Conservation (phyloP, 2,797 vertebrate species). For the Knipowitschia caucasica region DNA sequence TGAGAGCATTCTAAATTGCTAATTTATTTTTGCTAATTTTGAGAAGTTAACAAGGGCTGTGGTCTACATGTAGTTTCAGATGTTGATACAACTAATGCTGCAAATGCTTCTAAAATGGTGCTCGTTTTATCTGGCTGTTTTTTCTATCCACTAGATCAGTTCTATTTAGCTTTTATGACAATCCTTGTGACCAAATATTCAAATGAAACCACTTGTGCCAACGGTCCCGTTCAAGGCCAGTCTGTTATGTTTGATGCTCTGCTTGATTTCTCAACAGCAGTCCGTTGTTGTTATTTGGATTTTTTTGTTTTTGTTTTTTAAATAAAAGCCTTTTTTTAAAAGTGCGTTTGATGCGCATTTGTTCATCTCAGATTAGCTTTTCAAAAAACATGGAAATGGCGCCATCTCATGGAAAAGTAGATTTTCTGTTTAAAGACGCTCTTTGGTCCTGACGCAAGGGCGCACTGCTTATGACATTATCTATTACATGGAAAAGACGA, state of each 20-base stretch:
- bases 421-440: slow-evolving; percentile 25
- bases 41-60: slow-evolving; percentile 11
- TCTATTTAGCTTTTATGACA: slow-evolving; percentile 6
- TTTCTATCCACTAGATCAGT: slow-evolving; percentile 47
- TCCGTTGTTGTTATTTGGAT: slow-evolving; percentile 15
- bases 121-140: slow-evolving; percentile 24
- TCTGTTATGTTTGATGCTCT: slow-evolving; percentile 18
- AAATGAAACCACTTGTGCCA: slow-evolving; percentile 39
- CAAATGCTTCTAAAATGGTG: slow-evolving; percentile 14
- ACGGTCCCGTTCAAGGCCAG: slow-evolving; percentile 26
- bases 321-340: slow-evolving; percentile 57
- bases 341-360: slow-evolving; percentile 7
- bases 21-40: slow-evolving; percentile 64
- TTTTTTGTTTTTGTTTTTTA: slow-evolving; percentile 46
- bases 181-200: slow-evolving; percentile 20
- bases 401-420: slow-evolving; percentile 57
- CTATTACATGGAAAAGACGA: slow-evolving; percentile 61
- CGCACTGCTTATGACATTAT: slow-evolving; percentile 53
- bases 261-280: slow-evolving; percentile 7
- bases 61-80: slow-evolving; percentile 12
- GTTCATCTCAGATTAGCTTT: background rate
- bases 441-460: slow-evolving; percentile 44
- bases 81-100: background rate
- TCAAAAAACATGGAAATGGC: slow-evolving; percentile 41
- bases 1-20: slow-evolving; percentile 49